phyloP scores from a whole-genome alignment of 2,888 invertebrate species.

The Protophormia terraenovae region DNA sequence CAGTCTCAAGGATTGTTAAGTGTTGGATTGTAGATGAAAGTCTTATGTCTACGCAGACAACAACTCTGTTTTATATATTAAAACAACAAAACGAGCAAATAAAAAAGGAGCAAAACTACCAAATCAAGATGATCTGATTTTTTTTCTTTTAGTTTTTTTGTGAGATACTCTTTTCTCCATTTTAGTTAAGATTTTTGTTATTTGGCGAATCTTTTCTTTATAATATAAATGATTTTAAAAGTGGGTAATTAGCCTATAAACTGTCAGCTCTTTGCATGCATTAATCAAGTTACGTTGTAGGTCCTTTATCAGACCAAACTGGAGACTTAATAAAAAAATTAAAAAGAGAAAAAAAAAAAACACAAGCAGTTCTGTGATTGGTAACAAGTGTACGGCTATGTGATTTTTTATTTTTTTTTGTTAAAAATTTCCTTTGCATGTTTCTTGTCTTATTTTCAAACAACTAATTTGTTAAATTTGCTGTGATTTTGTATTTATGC shows the following conservation, averaged over 20 bases:
- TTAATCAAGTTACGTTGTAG: conserved; percentile 68
- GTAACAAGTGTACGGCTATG: conserved; percentile 46
- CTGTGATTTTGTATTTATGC: conserved; percentile 70
- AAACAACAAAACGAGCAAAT: neutral
- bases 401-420: conserved; percentile 1
- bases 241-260: conserved; percentile 72
- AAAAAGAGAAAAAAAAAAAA: neutral
- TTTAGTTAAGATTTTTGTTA: neutral
- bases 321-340: conserved; percentile 1
- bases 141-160: conserved; percentile 12
- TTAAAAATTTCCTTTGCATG: conserved; percentile 48
- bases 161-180: conserved; percentile 21
- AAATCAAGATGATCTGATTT: conserved; percentile 33
- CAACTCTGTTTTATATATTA: conserved; percentile 60
- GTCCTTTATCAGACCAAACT: conserved; percentile 44
- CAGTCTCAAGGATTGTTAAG: conserved; percentile 53
- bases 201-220: neutral
- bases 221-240: conserved; percentile 67
- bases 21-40: conserved; percentile 64
- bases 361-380: conserved; percentile 28
- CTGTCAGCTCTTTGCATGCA: conserved; percentile 70
- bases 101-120: neutral
- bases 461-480: conserved; percentile 68
- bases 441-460: conserved; percentile 56
- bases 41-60: conserved; percentile 66